Evolutionary conservation across 1,140 invertebrate species (phyloP), one percentile per base, ranked within the genome.

Genomic region (Micrasema minimum): DNA sequence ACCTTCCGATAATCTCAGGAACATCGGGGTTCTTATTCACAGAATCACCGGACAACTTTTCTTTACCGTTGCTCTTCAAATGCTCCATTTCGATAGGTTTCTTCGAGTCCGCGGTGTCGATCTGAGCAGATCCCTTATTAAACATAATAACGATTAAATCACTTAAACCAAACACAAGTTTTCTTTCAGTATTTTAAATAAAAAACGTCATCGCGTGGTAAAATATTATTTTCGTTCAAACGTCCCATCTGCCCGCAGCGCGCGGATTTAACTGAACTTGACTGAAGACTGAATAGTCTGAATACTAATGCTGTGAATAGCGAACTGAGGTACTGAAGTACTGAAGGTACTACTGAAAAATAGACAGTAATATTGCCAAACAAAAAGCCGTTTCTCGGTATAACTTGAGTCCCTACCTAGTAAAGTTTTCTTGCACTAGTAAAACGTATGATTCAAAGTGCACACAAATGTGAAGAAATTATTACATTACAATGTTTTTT

Each of bases 1-100:
- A 85, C 64, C 83, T 78, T 1, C 83, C 83, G 35, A 85, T 85
- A 43, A 84, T 83, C 67, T 84, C 82, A 46, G 82, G 79, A 26
- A 79, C 78, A 11, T 78, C 66, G 37, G 57, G 57, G 22, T 61
- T 69, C 12, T 64, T 64, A 2, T 26, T 62, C 9, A 51, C 65
- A 12, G 61, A 20, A 16, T 11, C 9, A 22, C 59, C 66, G 11
- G 61, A 35, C 11, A 43, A n/a, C 18, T 46, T 68, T 20, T 43
- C 41, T 38, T 50, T 61, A 10, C 38, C 48, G 22, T 64, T 69
- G 9, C 41, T 51, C 46, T 46, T 61, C 35, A 62, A 12, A 2
- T 61, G 67, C 14, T 69, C 67, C 67, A 69, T 69, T 53, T 69
- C 59, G 20, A 69, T 69, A 1, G 55, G 37, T 51, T 64, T 62